Evolutionary conservation across 2,888 invertebrate species (phyloP).

Genomic region (Drosophila quinaria): DNA sequence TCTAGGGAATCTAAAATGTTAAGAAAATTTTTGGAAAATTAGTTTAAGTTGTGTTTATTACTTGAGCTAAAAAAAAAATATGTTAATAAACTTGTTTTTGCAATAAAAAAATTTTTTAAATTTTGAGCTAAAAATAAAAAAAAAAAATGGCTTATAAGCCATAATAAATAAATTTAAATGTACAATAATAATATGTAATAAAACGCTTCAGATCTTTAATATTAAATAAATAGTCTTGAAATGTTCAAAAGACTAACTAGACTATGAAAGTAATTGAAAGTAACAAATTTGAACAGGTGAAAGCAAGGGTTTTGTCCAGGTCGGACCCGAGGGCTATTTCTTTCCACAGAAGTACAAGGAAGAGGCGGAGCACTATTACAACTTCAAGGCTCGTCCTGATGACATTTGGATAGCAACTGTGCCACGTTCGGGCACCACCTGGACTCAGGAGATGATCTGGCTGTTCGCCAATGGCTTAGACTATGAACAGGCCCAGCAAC

Average conservation of each 20-base stretch:
- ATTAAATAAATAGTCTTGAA: constrained; percentile 7
- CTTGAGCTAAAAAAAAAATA: not conserved
- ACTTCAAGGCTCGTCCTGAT: constrained; percentile 89
- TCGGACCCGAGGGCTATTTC: constrained; percentile 91
- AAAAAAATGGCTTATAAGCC: no score
- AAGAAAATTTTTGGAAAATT: no score
- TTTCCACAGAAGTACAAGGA: constrained; percentile 89
- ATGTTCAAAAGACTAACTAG: not conserved
- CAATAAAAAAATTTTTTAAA: not conserved
- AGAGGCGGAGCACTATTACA: constrained; percentile 89
- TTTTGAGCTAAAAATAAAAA: not conserved
- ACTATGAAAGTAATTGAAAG: not conserved
- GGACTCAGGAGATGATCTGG: constrained; percentile 94
- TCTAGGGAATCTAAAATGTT: no score
- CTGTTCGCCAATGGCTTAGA: constrained; percentile 91
- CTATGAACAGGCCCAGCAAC: constrained; percentile 88
- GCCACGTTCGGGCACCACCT: constrained; percentile 92
- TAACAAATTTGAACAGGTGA: constrained; percentile 87
- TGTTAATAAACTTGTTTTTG: not conserved
- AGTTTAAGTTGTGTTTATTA: not conserved
- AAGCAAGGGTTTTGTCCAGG: constrained; percentile 90
- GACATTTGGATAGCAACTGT: constrained; percentile 92
- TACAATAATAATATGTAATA: not conserved
- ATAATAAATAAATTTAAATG: not conserved
- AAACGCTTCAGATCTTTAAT: not conserved